Conservation (phyloP, 2,797 vertebrate species). For the Parambassis ranga region DNA sequence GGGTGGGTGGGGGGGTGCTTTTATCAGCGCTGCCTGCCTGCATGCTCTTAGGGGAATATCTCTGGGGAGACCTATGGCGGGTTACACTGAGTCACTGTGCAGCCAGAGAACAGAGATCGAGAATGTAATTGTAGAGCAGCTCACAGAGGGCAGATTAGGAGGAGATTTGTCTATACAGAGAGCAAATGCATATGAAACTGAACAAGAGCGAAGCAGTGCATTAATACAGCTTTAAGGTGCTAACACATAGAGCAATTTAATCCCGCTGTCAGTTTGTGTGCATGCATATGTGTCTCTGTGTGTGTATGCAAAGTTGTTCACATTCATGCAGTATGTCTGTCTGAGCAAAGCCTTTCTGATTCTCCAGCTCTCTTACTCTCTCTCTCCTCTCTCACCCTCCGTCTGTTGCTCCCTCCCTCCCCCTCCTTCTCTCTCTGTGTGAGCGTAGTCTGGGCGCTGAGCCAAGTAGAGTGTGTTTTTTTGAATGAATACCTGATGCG, state of each 20-base stretch:
- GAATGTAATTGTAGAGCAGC: constrained; percentile 46
- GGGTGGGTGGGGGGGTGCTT: constrained; percentile 21
- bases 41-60: constrained; percentile 38
- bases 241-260: constrained; percentile 41
- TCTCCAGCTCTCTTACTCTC: constrained; percentile 54
- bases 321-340: constrained; percentile 61
- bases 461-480: constrained; percentile 85
- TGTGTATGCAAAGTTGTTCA: constrained; percentile 45
- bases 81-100: constrained; percentile 43
- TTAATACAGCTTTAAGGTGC: constrained; percentile 44
- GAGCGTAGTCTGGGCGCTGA: constrained; percentile 79
- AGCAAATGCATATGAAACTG: constrained; percentile 49
- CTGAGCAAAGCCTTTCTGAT: constrained; percentile 63
- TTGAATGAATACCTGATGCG: constrained; percentile 97
- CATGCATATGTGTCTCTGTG: constrained; percentile 30
- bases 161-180: constrained; percentile 53
- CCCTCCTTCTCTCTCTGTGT: constrained; percentile 58
- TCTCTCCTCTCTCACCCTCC: constrained; percentile 47
- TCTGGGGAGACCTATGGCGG: constrained; percentile 32
- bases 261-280: constrained; percentile 30
- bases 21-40: constrained; percentile 56
- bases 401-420: constrained; percentile 59
- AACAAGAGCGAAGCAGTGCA: constrained; percentile 27
- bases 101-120: constrained; percentile 44
- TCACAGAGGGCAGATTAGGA: constrained; percentile 60